Evolutionary conservation across 2,888 invertebrate genomes (phyloP), one percentile per base, ranked within the genome.

Genomic region (Tiphia femorata): DNA sequence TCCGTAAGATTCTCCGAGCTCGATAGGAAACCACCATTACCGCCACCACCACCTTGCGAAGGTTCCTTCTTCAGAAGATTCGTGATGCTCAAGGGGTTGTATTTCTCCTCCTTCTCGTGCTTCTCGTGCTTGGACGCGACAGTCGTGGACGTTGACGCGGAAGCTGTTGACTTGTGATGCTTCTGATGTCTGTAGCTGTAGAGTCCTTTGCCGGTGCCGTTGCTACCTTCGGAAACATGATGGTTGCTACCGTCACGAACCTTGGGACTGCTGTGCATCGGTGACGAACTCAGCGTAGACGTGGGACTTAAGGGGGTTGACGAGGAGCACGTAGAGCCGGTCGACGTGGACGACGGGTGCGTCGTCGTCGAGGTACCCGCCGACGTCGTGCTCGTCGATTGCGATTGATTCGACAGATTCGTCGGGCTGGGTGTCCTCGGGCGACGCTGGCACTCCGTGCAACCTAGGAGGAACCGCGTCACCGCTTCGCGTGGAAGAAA

Each of bases 401-500:
- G 57, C 44, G 74, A 64, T 61, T 77, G 76, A 84, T 81, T 73
- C 76, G 84, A 68, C 58, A 81, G 84, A 84, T 85, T 86, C 44
- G 76, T 83, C 37, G 79, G 81, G 54, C 90, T 90, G 47, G 85
- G 86, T 66, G 90, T 91, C 81, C 90, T 88, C 75, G 91, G 91
- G 77, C 91, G 89, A 79, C 93, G 90, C 80, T 94, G 94, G 84
- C 97, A 97, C 84, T 96, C 96, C 37, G 94, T 92, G 84, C 97
- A 97, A 75, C 96, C 95, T 84, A 97, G 91, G 57, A 97, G 90
- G 86, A 97, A 97, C 75, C 95, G 91, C 57, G 97, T 97, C 81
- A 97, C 97, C 44, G 97, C 97, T 85, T 97, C 97, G 54, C 97
- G 91, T 3, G 97, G 97, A 73, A 97, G 88, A 82, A 97, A 97